These are phyloP conservation scores for Halictus quadricinctus DNA, from an alignment of 2,888 invertebrate species.

Conservation along the genomic window DNA sequence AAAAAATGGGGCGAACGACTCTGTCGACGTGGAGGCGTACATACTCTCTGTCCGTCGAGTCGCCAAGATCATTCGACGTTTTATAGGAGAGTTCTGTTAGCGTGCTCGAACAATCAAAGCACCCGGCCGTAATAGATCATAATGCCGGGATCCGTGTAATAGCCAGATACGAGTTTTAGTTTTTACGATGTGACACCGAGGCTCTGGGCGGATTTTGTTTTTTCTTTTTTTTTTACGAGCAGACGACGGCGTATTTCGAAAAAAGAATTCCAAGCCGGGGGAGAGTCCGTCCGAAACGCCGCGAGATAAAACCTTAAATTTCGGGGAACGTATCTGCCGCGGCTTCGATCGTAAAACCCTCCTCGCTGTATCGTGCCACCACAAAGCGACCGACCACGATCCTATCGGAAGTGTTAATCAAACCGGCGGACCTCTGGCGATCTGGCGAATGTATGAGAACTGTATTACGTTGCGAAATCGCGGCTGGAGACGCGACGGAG, in stretches of 20 bases:
- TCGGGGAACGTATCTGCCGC: slow-evolving; percentile 61
- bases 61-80: slow-evolving; percentile 3
- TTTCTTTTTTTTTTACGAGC: slow-evolving; percentile 62
- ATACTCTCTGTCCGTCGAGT: not conserved
- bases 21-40: slow-evolving; percentile 1
- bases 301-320: slow-evolving; percentile 64
- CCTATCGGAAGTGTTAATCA: slow-evolving; percentile 48
- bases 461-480: slow-evolving; percentile 26
- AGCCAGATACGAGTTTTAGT: slow-evolving; percentile 49
- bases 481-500: not conserved
- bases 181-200: slow-evolving; percentile 58
- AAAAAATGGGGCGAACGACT: not conserved
- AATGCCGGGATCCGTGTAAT: slow-evolving; percentile 34
- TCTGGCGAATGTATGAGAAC: slow-evolving; percentile 32
- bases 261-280: slow-evolving; percentile 53
- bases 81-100: not conserved
- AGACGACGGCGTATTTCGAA: slow-evolving; percentile 55
- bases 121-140: slow-evolving; percentile 50
- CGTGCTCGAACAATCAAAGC: not conserved
- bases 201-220: slow-evolving; percentile 22
- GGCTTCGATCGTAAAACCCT: slow-evolving; percentile 61
- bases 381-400: slow-evolving; percentile 46
- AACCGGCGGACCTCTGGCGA: slow-evolving; percentile 24
- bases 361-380: slow-evolving; percentile 40
- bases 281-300: slow-evolving; percentile 18